A percentile compares a stretch with the other conserved stretches of the same genome.
Conservation (phyloP, 1,140 invertebrate genomes). For the Zaprionus gabonicus region DNA sequence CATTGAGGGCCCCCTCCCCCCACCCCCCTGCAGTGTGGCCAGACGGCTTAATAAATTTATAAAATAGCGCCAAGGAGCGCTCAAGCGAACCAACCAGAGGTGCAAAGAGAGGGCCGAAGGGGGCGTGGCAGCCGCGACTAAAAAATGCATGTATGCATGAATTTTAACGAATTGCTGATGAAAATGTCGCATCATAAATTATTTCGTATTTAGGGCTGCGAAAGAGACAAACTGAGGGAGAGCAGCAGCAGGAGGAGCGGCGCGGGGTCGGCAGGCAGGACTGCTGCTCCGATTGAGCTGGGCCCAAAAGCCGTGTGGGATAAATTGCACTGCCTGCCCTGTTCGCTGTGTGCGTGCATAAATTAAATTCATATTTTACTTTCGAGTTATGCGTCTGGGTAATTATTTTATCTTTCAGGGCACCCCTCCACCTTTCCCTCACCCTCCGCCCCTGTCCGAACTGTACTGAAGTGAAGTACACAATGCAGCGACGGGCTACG, state of each 20-base stretch:
- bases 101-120: conserved; percentile 4
- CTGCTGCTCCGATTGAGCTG: conserved; percentile 46
- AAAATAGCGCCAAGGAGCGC: conserved; percentile 60
- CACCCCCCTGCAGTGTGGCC: not conserved
- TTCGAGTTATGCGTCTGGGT: conserved; percentile 81
- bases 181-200: conserved; percentile 84
- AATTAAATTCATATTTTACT: conserved; percentile 80
- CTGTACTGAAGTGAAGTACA: conserved; percentile 30
- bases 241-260: conserved; percentile 10
- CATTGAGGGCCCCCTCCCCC: conserved; percentile 30
- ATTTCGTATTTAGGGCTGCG: conserved; percentile 76
- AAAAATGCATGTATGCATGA: conserved; percentile 81
- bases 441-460: not conserved
- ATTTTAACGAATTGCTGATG: conserved; percentile 84
- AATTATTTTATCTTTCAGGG: conserved; percentile 76
- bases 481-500: conserved; percentile 55
- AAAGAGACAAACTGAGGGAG: conserved; percentile 18
- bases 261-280: not conserved
- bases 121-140: conserved; percentile 36
- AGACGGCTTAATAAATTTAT: conserved; percentile 78
- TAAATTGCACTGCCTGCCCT: conserved; percentile 62
- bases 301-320: conserved; percentile 64
- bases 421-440: not conserved
- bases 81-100: not conserved
- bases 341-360: conserved; percentile 71